Percentiles rank a stretch among this genome's conserved stretches.
Evolutionary conservation across 2,888 invertebrate species (phyloP).

Genomic region (Lochmaea capreae): DNA sequence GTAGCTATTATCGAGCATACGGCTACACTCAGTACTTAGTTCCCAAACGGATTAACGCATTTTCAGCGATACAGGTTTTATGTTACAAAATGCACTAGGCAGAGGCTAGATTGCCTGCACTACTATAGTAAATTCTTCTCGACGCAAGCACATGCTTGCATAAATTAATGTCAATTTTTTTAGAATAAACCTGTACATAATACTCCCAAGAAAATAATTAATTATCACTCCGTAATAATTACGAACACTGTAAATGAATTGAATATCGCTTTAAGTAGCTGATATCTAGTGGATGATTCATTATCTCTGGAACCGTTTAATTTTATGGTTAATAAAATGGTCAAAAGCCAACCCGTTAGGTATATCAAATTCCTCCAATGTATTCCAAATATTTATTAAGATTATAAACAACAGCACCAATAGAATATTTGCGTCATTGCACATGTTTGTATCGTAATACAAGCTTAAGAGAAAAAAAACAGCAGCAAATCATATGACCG

Average conservation of each 20-base stretch:
- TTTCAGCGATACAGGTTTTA: too few relatives aligned
- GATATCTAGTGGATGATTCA: background rate
- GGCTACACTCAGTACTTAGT: too few relatives aligned
- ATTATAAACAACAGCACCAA: background rate
- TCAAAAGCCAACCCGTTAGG: background rate
- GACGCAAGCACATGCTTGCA: too few relatives aligned
- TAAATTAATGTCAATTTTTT: too few relatives aligned
- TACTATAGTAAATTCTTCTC: too few relatives aligned
- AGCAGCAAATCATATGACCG: constrained; percentile 12
- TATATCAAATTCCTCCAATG: background rate
- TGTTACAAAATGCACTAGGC: too few relatives aligned
- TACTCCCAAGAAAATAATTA: too few relatives aligned
- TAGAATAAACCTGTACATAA: too few relatives aligned
- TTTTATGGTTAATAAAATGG: constrained; percentile 8
- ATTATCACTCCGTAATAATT: background rate
- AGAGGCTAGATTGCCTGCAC: too few relatives aligned
- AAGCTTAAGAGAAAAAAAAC: background rate
- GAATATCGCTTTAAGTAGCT: background rate
- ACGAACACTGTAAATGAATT: background rate
- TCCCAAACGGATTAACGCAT: too few relatives aligned
- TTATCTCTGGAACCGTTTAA: background rate
- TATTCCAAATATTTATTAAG: background rate
- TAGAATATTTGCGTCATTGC: background rate
- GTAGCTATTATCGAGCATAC: too few relatives aligned
- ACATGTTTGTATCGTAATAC: background rate